Evolutionary conservation across 2,797 vertebrate species (phyloP), one percentile per base, ranked within the genome.

Genomic region (Crossoptilon crossoptilon): DNA sequence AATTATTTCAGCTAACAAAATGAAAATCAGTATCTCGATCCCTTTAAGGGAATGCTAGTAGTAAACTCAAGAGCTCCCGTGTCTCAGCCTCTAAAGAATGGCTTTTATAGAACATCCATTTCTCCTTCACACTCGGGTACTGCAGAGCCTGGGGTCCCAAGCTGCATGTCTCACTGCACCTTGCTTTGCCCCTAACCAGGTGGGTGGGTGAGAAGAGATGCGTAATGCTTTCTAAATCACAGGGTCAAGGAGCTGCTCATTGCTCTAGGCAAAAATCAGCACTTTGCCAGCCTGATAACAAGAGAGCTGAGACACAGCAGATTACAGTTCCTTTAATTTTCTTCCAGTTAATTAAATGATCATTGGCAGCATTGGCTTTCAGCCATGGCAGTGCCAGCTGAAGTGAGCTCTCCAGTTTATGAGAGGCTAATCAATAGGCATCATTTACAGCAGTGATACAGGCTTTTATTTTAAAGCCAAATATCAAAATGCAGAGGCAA

Each of bases 321-420:
- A 91, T 93, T 89, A 86, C 73, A 88, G 80, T 79, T 95, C 89
- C 92, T 96, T 95, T 95, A 91, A 95, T 96, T 96, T 94, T 88
- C 92, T 95, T 96, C 92, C 91, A 94, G 85, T 74, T 96, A 95
- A 95, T 94, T 95, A 93, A 96, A 88, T 90, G 87, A 94, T 95
- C 94, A 88, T 82, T 95, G 88, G 77, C 68, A 90, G 43, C 2
- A 2, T 29, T 91, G 93, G 96, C 89, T 87, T 67, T 63, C 68
- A 68, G 93, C 91, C 93, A 78, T 3, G 22, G 73, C 77, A 64
- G 24, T 90, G 85, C 70, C 92, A 73, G 70, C 76, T 86, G 68
- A 73, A 88, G 75, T 55, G 67, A 92, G 44, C 41, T 84, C 76
- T 78, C 46, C 29, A 6, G 22, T 80, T 90, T 80, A 60, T 49